phyloP scores from a whole-genome alignment of 2,888 invertebrate species.

The Xestia sexstrigata region DNA sequence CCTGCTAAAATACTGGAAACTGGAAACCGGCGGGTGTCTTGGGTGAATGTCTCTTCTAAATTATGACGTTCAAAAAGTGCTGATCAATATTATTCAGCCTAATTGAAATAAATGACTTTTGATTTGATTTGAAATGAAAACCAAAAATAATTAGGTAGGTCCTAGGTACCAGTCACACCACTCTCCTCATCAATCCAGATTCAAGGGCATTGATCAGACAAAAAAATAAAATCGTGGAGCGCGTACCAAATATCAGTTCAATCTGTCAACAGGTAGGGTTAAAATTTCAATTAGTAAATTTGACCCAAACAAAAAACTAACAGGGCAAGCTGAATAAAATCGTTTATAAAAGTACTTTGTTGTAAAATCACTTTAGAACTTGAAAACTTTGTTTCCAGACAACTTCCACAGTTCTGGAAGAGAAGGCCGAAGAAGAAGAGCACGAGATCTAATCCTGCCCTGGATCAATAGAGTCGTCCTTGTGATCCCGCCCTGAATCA shows the following conservation, averaged over 20 bases:
- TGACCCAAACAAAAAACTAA: neutral
- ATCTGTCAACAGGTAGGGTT: neutral
- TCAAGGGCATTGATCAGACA: neutral
- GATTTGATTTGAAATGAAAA: neutral
- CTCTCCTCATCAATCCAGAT: neutral
- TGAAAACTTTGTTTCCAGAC: slow-evolving; percentile 14
- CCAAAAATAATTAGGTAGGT: too few species aligned
- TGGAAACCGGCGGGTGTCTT: neutral
- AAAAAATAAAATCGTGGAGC: neutral
- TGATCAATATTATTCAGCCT: neutral
- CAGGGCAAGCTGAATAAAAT: neutral
- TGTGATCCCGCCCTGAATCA: too few species aligned
- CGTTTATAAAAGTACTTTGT: neutral
- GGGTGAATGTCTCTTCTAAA: neutral
- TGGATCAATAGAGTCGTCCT: neutral
- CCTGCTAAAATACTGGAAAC: neutral
- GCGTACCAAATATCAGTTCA: neutral
- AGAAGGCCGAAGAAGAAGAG: slow-evolving; percentile 25
- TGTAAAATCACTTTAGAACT: neutral
- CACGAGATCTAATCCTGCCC: neutral
- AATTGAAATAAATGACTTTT: neutral
- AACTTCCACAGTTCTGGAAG: slow-evolving; percentile 25
- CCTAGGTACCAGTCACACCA: too few species aligned
- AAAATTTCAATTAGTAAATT: neutral
- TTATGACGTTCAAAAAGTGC: neutral